These are phyloP conservation scores for Oncorhynchus tshawytscha DNA, from an alignment of 2,113 vertebrate genomes.

Conservation along the genomic window DNA sequence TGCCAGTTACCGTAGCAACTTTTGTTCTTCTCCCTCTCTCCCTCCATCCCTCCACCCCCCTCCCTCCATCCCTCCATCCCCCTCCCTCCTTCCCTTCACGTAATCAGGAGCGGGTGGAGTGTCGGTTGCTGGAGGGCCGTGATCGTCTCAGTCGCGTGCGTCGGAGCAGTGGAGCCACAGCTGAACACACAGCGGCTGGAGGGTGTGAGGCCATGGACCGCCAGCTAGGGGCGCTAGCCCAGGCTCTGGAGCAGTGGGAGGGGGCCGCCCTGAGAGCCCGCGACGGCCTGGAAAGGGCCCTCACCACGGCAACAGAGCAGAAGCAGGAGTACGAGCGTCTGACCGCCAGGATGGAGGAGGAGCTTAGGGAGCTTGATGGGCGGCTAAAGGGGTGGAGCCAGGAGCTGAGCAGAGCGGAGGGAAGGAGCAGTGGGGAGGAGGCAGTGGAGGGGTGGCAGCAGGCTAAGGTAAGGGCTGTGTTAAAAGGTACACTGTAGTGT, in stretches of 20 bases:
- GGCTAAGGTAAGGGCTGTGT: conserved; percentile 77
- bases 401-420: conserved; percentile 77
- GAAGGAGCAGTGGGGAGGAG: conserved; percentile 82
- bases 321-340: conserved; percentile 82
- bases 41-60: neutral
- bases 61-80: neutral
- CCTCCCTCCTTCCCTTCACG: neutral
- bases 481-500: conserved; percentile 2
- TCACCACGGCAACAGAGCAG: conserved; percentile 78
- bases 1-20: conserved; percentile 83
- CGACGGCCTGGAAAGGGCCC: conserved; percentile 75
- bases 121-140: conserved; percentile 81
- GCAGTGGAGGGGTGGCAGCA: conserved; percentile 82
- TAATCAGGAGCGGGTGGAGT: conserved; percentile 89
- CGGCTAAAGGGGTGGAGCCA: conserved; percentile 78
- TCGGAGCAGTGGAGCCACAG: conserved; percentile 74
- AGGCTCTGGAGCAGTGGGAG: conserved; percentile 93
- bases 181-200: conserved; percentile 78
- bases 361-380: conserved; percentile 70
- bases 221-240: conserved; percentile 86
- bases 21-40: conserved; percentile 52
- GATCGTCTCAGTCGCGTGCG: conserved; percentile 84
- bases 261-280: conserved; percentile 78
- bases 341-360: conserved; percentile 79
- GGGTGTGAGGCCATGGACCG: conserved; percentile 83